phyloP scores from a whole-genome alignment of 2,113 vertebrate species.

The Furnarius figulus region DNA sequence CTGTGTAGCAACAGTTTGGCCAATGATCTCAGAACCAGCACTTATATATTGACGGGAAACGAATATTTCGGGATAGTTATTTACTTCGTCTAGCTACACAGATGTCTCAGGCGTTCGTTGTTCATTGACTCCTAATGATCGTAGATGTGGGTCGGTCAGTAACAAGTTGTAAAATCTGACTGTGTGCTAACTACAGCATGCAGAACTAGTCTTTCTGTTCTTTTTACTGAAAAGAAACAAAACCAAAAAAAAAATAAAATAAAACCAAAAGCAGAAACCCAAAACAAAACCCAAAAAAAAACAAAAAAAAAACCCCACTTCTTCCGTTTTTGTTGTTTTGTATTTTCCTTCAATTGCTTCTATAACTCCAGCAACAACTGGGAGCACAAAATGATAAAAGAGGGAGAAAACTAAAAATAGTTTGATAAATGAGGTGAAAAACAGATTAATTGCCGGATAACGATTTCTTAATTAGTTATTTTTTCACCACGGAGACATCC shows the following conservation, averaged over 20 bases:
- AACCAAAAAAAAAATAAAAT: neutral
- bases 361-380: neutral
- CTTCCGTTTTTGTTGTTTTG: fast-evolving
- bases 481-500: neutral
- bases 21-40: neutral
- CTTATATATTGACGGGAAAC: neutral
- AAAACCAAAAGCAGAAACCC: too few species aligned
- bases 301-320: neutral
- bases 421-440: neutral
- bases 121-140: neutral
- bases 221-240: neutral
- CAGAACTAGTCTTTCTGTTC: neutral
- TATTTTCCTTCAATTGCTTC: neutral
- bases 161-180: neutral
- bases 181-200: fast-evolving
- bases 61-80: neutral
- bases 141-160: neutral
- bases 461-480: neutral
- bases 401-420: neutral
- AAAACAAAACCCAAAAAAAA: too few species aligned
- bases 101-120: neutral
- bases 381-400: neutral
- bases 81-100: fast-evolving
- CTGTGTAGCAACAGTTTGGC: neutral
- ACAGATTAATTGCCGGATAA: neutral